Evolutionary conservation across 2,113 vertebrate species (phyloP).

Genomic region (Tachycineta bicolor): DNA sequence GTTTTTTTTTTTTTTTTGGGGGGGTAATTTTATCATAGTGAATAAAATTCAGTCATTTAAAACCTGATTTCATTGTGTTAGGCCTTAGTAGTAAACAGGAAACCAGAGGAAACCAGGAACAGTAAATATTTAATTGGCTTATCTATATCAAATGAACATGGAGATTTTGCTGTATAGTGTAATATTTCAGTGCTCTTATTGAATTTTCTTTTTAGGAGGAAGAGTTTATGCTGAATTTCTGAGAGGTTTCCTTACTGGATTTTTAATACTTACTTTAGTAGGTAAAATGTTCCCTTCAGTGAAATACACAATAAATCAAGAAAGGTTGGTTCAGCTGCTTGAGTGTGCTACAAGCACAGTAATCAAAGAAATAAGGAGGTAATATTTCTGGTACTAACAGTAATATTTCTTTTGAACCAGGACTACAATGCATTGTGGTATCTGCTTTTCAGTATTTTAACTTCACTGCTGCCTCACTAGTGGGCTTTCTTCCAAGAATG

Average conservation of each 20-base stretch:
- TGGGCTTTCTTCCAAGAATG: neutral
- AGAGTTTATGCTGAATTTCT: slow-evolving; percentile 9
- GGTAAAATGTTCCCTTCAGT: neutral
- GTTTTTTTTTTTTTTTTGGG: neutral
- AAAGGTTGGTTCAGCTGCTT: neutral
- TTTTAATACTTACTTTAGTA: slow-evolving; percentile 3
- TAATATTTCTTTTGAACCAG: neutral
- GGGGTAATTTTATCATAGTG: neutral
- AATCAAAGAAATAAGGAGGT: slow-evolving; percentile 1
- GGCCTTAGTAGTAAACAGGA: slow-evolving; percentile 40
- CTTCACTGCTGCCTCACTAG: neutral
- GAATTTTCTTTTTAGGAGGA: slow-evolving; percentile 10
- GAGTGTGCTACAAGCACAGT: neutral
- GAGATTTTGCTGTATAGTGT: neutral
- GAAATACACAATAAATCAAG: slow-evolving; percentile 36
- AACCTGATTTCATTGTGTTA: slow-evolving; percentile 3
- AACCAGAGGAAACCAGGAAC: slow-evolving; percentile 3
- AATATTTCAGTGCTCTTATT: slow-evolving; percentile 1
- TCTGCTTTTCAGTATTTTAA: neutral
- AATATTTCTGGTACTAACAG: neutral
- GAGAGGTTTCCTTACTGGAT: neutral
- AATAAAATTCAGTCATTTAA: slow-evolving; percentile 29
- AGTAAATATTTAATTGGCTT: slow-evolving; percentile 63
- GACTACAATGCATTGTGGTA: neutral
- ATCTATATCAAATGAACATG: slow-evolving; percentile 15